Evolutionary conservation across 2,888 invertebrate species (phyloP).

Genomic region (Aethes cnicana): DNA sequence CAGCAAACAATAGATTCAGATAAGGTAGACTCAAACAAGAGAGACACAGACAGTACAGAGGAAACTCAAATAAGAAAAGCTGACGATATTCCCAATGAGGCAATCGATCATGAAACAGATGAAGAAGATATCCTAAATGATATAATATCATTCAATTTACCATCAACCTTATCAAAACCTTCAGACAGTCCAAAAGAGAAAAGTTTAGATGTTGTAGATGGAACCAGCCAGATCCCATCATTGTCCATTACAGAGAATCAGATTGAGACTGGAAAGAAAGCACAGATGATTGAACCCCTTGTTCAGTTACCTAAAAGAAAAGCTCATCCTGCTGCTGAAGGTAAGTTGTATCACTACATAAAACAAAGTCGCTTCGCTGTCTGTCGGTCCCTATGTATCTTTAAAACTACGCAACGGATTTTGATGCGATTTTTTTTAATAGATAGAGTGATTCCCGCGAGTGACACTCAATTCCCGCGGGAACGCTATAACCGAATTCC

Average conservation of each 20-base stretch:
- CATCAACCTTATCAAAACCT: constrained; percentile 20
- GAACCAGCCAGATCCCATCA: constrained; percentile 30
- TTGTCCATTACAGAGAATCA: constrained; percentile 31
- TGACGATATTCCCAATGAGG: neutral
- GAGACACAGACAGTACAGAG: neutral
- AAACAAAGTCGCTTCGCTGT: neutral
- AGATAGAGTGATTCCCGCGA: too few relatives aligned
- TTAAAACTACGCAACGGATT: too few relatives aligned
- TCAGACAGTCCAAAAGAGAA: constrained; percentile 17
- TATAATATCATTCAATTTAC: constrained; percentile 36
- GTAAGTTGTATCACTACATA: constrained; percentile 43
- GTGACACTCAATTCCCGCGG: too few relatives aligned
- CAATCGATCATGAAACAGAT: constrained; percentile 10
- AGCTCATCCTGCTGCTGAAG: constrained; percentile 37
- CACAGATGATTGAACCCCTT: constrained; percentile 58
- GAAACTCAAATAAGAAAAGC: neutral
- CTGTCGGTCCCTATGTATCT: too few relatives aligned
- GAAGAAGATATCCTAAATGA: constrained; percentile 34
- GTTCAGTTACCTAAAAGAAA: constrained; percentile 45
- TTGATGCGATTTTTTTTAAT: too few relatives aligned
- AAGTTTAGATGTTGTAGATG: constrained; percentile 48
- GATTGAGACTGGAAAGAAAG: constrained; percentile 44
- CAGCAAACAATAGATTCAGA: constrained; percentile 35
- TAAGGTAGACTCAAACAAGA: constrained; percentile 4
- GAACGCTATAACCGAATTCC: too few relatives aligned